Conservation (phyloP, 2,888 invertebrate species). For the Gnatocerus cornutus region DNA sequence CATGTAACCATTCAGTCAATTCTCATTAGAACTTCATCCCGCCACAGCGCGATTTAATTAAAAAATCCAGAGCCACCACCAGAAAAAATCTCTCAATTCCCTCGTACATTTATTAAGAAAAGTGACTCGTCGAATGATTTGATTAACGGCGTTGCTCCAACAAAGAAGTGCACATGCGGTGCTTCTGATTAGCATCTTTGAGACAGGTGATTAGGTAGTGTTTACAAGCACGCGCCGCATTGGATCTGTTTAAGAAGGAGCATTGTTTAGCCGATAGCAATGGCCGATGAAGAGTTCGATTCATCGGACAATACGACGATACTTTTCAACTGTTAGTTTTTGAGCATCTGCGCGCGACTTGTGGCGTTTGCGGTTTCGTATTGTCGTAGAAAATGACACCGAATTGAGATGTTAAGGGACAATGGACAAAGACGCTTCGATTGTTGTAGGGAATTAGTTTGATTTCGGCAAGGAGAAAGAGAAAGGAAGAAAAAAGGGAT, state of each 20-base stretch:
- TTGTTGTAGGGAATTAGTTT: conserved; percentile 24
- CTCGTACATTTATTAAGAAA: conserved; percentile 10
- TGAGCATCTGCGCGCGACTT: conserved; percentile 37
- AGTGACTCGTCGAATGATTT: conserved; percentile 47
- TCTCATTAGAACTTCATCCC: neutral
- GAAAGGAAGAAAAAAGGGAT: neutral
- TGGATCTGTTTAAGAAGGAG: conserved; percentile 19
- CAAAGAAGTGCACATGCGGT: conserved; percentile 52
- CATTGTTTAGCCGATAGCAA: conserved; percentile 35
- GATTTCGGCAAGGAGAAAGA: conserved; percentile 1
- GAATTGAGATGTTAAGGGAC: conserved; percentile 38
- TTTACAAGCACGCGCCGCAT: conserved; percentile 52
- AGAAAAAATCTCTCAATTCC: conserved; percentile 7
- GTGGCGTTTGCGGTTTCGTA: conserved; percentile 29
- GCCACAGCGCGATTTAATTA: neutral
- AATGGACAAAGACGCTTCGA: conserved; percentile 26
- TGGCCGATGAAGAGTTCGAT: conserved; percentile 23
- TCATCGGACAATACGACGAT: conserved; percentile 11
- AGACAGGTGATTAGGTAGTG: conserved; percentile 55
- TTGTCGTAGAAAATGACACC: conserved; percentile 28
- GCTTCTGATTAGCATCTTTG: conserved; percentile 56
- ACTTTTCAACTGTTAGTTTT: conserved; percentile 35
- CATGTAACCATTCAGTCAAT: too few species aligned
- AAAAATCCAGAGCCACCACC: neutral
- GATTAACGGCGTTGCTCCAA: conserved; percentile 50